phyloP scores from a whole-genome alignment of 2,888 invertebrate genomes.

The Carcina quercana region DNA sequence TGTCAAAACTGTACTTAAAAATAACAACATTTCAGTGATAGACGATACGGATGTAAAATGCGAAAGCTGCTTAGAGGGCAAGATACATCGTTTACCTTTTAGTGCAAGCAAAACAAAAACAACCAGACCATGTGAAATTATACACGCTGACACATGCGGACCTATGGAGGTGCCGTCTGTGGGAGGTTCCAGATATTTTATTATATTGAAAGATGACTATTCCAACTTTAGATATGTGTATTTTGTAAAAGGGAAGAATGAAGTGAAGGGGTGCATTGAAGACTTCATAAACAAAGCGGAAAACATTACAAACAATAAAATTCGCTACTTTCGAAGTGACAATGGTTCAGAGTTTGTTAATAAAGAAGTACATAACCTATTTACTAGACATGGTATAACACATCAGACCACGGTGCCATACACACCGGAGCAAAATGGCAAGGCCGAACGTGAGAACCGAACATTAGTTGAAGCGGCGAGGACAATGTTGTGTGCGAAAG shows the following conservation, averaged over 20 bases:
- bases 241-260: conserved; percentile 3
- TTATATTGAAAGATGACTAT: conserved; percentile 22
- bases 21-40: background rate
- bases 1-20: background rate
- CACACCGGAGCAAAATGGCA: conserved; percentile 19
- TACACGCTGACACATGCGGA: conserved; percentile 5
- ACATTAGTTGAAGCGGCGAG: conserved; percentile 16
- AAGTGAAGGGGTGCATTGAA: conserved; percentile 1
- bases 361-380: background rate
- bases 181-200: conserved; percentile 19
- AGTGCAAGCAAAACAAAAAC: background rate
- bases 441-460: conserved; percentile 14
- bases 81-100: background rate
- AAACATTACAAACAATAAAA: background rate
- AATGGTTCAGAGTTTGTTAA: conserved; percentile 2
- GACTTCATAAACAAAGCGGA: background rate
- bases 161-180: conserved; percentile 7
- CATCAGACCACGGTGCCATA: conserved; percentile 17
- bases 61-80: conserved; percentile 1
- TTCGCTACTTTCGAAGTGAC: background rate
- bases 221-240: conserved; percentile 13
- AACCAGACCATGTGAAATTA: too few species aligned
- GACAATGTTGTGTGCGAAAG: conserved; percentile 6
- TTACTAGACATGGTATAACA: conserved; percentile 6
- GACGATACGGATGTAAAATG: background rate